These are phyloP conservation scores for Aleiodes sp. DNA, from an alignment of 1,140 invertebrate species.

Conservation along the genomic window DNA sequence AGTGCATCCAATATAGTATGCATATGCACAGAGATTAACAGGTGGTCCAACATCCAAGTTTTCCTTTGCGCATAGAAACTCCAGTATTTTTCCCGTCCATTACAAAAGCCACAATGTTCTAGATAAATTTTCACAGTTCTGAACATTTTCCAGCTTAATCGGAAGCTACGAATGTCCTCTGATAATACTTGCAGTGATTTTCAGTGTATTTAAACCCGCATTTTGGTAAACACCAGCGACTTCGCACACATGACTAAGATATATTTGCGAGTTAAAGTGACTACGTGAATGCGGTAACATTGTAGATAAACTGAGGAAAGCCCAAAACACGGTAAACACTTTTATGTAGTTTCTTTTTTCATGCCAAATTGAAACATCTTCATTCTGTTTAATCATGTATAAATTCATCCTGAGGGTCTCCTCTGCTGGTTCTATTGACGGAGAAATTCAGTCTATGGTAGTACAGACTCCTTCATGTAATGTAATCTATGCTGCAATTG, in stretches of 20 bases:
- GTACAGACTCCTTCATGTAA: not conserved
- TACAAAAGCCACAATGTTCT: too few relatives aligned
- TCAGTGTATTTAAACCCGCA: not conserved
- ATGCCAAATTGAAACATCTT: not conserved
- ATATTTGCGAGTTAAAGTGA: constrained; percentile 1
- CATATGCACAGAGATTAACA: constrained; percentile 26
- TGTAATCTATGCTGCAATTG: too few relatives aligned
- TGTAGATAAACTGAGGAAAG: not conserved
- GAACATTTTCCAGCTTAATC: too few relatives aligned
- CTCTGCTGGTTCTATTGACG: not conserved
- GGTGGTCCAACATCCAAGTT: constrained; percentile 18
- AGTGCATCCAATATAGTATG: not conserved
- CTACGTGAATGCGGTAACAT: not conserved
- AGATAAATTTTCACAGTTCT: too few relatives aligned
- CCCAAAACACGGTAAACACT: not conserved
- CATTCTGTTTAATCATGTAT: not conserved
- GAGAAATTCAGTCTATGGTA: not conserved
- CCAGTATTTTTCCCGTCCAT: too few relatives aligned
- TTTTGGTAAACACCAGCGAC: not conserved
- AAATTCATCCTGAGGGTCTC: not conserved
- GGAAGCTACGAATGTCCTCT: too few relatives aligned
- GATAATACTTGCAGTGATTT: constrained; percentile 11
- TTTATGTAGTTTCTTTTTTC: not conserved
- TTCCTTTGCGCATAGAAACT: too few relatives aligned
- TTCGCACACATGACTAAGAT: not conserved